A percentile compares a stretch with the other conserved stretches of the same genome.
phyloP scores from a whole-genome alignment of 37 sponge, comb jelly and placozoan genomes.

The Eunapius fragilis region DNA sequence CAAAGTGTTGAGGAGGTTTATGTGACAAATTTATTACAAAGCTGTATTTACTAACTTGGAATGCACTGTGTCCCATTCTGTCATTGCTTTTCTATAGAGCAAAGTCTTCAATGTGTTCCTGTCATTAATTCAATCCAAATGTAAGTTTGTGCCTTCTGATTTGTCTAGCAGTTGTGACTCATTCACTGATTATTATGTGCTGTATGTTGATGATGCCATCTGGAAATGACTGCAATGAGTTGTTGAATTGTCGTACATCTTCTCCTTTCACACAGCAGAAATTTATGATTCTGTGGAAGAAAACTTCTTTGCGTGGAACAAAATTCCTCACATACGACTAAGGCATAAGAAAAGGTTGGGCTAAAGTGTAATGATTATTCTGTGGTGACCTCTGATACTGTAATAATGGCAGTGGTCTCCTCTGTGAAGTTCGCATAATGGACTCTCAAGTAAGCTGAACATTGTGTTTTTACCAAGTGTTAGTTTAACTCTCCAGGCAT shows the following conservation, averaged over 20 bases:
- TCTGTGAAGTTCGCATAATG: conserved; percentile 30
- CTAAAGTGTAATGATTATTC: background rate
- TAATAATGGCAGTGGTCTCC: conserved; percentile 23
- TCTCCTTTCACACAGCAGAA: background rate
- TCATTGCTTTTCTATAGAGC: background rate
- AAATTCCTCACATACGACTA: conserved; percentile 31
- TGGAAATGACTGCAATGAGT: background rate
- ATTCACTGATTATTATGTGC: background rate
- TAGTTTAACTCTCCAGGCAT: too few species aligned
- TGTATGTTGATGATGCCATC: background rate
- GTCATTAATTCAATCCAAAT: background rate
- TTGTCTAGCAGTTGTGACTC: background rate
- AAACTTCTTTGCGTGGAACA: conserved; percentile 28
- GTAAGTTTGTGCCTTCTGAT: background rate
- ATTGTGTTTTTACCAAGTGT: too few species aligned
- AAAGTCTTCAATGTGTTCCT: background rate
- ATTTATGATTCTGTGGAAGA: conserved; percentile 16
- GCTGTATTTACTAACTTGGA: too few species aligned
- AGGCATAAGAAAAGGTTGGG: conserved; percentile 31
- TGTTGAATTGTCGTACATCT: background rate
- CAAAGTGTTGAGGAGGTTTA: too few species aligned
- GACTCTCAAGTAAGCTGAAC: background rate
- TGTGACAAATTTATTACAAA: too few species aligned
- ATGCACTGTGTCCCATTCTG: too few species aligned
- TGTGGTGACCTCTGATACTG: background rate